Conservation (phyloP, 2,888 invertebrate genomes). For the Drosophila peninsularis region DNA sequence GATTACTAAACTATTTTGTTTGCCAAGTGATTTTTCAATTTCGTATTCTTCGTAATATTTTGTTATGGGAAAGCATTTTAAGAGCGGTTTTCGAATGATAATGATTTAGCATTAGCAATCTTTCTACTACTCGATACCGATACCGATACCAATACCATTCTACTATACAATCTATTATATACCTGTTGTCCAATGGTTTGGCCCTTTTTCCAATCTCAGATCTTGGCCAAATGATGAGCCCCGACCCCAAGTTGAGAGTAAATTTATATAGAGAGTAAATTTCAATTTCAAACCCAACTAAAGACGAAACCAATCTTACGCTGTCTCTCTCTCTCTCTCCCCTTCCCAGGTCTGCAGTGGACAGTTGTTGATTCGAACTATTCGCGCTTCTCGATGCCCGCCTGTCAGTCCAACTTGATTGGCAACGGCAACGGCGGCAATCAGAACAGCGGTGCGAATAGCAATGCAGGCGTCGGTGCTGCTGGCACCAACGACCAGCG, state of each 20-base stretch:
- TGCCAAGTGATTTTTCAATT: slow-evolving; percentile 32
- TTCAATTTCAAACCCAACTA: slow-evolving; percentile 59
- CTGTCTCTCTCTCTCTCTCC: slow-evolving; percentile 84
- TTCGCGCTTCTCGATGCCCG: slow-evolving; percentile 89
- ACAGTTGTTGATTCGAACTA: slow-evolving; percentile 93
- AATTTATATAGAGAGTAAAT: slow-evolving; percentile 60
- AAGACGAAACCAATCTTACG: slow-evolving; percentile 79
- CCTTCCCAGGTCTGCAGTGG: slow-evolving; percentile 93
- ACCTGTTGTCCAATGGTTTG: slow-evolving; percentile 48
- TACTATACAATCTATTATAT: slow-evolving; percentile 42
- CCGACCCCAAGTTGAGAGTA: slow-evolving; percentile 49
- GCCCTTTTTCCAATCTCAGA: slow-evolving; percentile 42
- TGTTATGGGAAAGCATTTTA: slow-evolving; percentile 36
- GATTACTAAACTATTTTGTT: slow-evolving; percentile 56
- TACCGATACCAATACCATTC: slow-evolving; percentile 55
- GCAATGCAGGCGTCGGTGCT: slow-evolving; percentile 69
- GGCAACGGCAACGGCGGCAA: slow-evolving; percentile 83
- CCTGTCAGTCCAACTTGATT: slow-evolving; percentile 87
- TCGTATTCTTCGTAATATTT: slow-evolving; percentile 20
- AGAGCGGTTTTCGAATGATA: slow-evolving; percentile 66
- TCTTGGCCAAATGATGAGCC: slow-evolving; percentile 42
- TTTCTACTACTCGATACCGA: slow-evolving; percentile 67
- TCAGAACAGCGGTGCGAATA: slow-evolving; percentile 82
- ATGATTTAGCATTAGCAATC: slow-evolving; percentile 79
- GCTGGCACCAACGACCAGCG: slow-evolving; percentile 70